Evolutionary conservation across 2,113 vertebrate genomes (phyloP).

Genomic region (Scomber japonicus): DNA sequence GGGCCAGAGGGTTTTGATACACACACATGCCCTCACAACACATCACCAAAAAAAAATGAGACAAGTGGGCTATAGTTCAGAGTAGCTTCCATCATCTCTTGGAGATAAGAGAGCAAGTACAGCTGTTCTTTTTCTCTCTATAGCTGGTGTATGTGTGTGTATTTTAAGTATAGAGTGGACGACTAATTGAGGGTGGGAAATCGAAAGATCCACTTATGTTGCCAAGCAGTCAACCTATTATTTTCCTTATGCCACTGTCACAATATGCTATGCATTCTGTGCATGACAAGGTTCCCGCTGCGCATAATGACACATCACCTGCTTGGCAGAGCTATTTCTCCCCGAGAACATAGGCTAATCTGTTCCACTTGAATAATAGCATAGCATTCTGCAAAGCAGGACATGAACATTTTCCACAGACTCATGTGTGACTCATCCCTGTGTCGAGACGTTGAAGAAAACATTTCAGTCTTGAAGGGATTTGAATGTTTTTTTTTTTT

Average conservation of each 20-base stretch:
- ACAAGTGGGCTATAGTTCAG: background rate
- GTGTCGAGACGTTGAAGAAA: conserved; percentile 7
- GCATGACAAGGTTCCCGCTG: conserved; percentile 16
- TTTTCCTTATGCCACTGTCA: conserved; percentile 36
- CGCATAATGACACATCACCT: conserved; percentile 49
- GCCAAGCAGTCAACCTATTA: conserved; percentile 25
- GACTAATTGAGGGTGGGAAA: conserved; percentile 17
- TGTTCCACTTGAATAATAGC: conserved; percentile 29
- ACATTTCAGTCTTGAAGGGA: background rate
- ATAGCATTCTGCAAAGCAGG: conserved; percentile 10
- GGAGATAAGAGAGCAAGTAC: background rate
- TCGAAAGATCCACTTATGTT: conserved; percentile 15
- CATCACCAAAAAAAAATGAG: background rate
- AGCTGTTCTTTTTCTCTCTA: background rate
- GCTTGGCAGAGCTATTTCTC: conserved; percentile 1
- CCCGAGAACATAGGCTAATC: conserved; percentile 33
- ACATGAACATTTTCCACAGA: conserved; percentile 11
- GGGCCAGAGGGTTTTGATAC: background rate
- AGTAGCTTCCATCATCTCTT: background rate
- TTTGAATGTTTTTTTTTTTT: conserved; percentile 3
- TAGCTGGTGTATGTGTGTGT: background rate
- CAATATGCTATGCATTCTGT: conserved; percentile 19
- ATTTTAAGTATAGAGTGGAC: background rate
- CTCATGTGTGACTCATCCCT: conserved; percentile 28
- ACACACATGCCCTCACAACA: background rate